Conservation (phyloP, 1,140 invertebrate species). For the Drosophila takahashii region DNA sequence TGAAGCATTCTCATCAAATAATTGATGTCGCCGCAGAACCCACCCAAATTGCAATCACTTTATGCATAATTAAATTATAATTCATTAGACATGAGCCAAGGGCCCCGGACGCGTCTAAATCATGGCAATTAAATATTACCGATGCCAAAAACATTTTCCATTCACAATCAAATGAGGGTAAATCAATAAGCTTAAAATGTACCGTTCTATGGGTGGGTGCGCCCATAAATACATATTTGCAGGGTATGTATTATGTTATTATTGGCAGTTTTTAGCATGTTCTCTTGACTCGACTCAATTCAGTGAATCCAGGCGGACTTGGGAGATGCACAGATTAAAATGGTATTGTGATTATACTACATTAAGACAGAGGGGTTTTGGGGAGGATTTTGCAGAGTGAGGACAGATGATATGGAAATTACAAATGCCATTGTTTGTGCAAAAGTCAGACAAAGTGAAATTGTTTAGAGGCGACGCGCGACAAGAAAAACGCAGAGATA, state of each 20-base stretch:
- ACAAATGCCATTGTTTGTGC: constrained; percentile 46
- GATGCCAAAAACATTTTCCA: constrained; percentile 4
- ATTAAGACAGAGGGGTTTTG: not conserved
- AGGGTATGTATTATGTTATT: constrained; percentile 1
- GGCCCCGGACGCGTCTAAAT: constrained; percentile 18
- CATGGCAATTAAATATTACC: constrained; percentile 36
- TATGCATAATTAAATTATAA: constrained; percentile 74
- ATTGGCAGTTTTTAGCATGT: not conserved
- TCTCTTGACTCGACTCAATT: constrained; percentile 41
- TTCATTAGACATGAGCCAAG: constrained; percentile 31
- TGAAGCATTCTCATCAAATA: constrained; percentile 20
- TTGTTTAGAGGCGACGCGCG: constrained; percentile 27
- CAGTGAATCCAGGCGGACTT: constrained; percentile 1
- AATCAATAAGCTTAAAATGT: constrained; percentile 21
- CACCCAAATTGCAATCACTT: constrained; percentile 46
- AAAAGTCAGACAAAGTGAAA: constrained; percentile 36
- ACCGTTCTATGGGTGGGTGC: not conserved
- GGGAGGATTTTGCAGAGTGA: constrained; percentile 5
- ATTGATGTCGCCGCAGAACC: constrained; percentile 30
- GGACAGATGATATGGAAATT: constrained; percentile 45
- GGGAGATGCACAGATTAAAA: constrained; percentile 30
- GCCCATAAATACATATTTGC: not conserved
- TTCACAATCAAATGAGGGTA: not conserved
- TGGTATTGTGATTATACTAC: constrained; percentile 8
- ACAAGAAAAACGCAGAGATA: constrained; percentile 32